Percentiles rank a stretch among this genome's conserved stretches.
Conservation (phyloP, 2,113 vertebrate genomes). For the Suricata suricatta region DNA sequence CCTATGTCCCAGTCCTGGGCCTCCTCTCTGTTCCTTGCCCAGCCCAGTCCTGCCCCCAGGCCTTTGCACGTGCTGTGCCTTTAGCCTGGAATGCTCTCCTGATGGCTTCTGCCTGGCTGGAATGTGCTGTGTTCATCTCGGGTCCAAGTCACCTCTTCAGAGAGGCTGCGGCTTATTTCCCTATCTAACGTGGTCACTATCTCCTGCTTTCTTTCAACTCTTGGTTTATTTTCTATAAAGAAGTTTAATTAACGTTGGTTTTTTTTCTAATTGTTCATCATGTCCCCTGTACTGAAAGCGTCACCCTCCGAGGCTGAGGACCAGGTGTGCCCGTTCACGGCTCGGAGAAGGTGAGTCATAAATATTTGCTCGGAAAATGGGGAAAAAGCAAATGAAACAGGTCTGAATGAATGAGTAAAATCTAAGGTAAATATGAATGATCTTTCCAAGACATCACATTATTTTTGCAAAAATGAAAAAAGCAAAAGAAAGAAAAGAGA, state of each 20-base stretch:
- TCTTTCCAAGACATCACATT: not conserved
- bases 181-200: accelerated
- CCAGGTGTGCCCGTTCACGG: too few species aligned
- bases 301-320: not conserved
- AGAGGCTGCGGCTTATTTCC: accelerated
- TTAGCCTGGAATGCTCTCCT: not conserved
- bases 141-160: not conserved
- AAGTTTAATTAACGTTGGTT: not conserved
- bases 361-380: not conserved
- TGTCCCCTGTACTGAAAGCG: not conserved
- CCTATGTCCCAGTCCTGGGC: accelerated
- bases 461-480: not conserved
- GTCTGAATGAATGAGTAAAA: not conserved
- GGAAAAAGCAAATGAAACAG: not conserved
- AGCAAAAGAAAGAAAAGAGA: not conserved
- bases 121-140: not conserved
- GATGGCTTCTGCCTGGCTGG: not conserved
- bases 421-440: not conserved
- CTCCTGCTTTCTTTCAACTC: not conserved
- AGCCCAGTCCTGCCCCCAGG: not conserved
- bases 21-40: not conserved
- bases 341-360: not conserved
- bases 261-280: not conserved
- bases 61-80: not conserved
- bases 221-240: not conserved